phyloP scores from a whole-genome alignment of 2,797 vertebrate genomes.

The Micromesistius poutassou region DNA sequence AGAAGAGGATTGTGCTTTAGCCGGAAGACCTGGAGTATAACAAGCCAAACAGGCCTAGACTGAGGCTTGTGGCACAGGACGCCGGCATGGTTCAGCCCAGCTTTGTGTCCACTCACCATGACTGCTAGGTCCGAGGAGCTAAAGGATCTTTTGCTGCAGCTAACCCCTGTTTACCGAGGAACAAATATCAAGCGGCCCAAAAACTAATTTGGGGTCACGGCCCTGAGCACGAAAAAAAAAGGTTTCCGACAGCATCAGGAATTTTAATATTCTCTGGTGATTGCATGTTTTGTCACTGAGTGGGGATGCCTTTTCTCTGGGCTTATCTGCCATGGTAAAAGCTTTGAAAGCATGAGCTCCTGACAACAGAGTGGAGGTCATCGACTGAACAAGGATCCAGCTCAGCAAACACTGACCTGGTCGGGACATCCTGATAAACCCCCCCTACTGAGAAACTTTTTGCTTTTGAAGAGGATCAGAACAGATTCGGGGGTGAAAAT shows the following conservation, averaged over 20 bases:
- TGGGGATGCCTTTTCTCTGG: constrained; percentile 70
- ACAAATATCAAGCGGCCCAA: constrained; percentile 77
- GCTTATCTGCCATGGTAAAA: constrained; percentile 85
- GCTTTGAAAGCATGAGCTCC: constrained; percentile 85
- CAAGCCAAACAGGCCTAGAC: constrained; percentile 72
- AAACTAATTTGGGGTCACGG: constrained; percentile 80
- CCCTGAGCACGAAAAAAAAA: constrained; percentile 73
- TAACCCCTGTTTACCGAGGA: constrained; percentile 68
- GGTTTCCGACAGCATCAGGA: constrained; percentile 73
- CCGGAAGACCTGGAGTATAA: constrained; percentile 64
- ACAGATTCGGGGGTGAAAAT: constrained; percentile 25
- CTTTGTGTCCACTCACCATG: constrained; percentile 83
- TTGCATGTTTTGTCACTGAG: constrained; percentile 68
- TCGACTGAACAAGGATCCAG: constrained; percentile 76
- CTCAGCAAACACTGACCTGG: constrained; percentile 78
- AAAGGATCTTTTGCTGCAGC: constrained; percentile 73
- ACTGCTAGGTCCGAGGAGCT: constrained; percentile 76
- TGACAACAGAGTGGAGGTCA: constrained; percentile 83
- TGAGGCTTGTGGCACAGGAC: constrained; percentile 65
- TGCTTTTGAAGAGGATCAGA: constrained; percentile 63
- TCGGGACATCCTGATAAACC: constrained; percentile 77
- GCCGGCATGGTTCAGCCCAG: constrained; percentile 72
- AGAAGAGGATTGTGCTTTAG: constrained; percentile 70
- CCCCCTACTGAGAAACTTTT: constrained; percentile 62
- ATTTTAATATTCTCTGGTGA: constrained; percentile 68